Percentiles rank a stretch among this genome's conserved stretches.
Conservation (phyloP, 2,888 invertebrate genomes). For the Rotaria socialis region DNA sequence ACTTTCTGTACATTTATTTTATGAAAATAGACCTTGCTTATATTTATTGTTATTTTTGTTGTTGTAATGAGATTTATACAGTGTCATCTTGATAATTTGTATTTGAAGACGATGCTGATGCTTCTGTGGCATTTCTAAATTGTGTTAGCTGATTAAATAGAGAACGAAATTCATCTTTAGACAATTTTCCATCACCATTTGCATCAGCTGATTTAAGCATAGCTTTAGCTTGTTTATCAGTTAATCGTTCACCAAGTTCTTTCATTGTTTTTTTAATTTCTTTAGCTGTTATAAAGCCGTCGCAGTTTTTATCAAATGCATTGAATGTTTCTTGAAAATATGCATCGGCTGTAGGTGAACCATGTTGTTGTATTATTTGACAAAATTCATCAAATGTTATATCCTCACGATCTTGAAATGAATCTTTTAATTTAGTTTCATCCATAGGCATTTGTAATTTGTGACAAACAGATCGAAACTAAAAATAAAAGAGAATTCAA, state of each 20-base stretch:
- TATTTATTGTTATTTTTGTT: background rate
- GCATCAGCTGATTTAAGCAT: slow-evolving; percentile 22
- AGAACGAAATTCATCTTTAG: slow-evolving; percentile 14
- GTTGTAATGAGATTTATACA: background rate
- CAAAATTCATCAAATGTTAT: slow-evolving; percentile 25
- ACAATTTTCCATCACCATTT: slow-evolving; percentile 19
- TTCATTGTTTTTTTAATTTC: slow-evolving; percentile 5
- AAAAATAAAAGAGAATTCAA: background rate
- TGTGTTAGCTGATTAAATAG: background rate
- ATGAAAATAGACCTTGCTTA: background rate
- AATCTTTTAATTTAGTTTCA: background rate
- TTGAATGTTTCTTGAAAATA: slow-evolving; percentile 36
- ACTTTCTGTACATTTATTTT: too few species aligned
- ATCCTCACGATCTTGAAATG: background rate
- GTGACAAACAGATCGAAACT: slow-evolving; percentile 11
- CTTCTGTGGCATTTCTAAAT: background rate
- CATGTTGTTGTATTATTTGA: background rate
- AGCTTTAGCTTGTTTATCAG: background rate
- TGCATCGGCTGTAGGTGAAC: background rate
- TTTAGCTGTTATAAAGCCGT: background rate
- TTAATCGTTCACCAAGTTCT: background rate
- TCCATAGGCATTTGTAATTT: background rate
- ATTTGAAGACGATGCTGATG: background rate
- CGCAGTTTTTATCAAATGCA: slow-evolving; percentile 25
- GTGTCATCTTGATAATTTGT: too few species aligned